Evolutionary conservation across 2,888 invertebrate species (phyloP), one percentile per base, ranked within the genome.

Genomic region (Pyrgus malvae): DNA sequence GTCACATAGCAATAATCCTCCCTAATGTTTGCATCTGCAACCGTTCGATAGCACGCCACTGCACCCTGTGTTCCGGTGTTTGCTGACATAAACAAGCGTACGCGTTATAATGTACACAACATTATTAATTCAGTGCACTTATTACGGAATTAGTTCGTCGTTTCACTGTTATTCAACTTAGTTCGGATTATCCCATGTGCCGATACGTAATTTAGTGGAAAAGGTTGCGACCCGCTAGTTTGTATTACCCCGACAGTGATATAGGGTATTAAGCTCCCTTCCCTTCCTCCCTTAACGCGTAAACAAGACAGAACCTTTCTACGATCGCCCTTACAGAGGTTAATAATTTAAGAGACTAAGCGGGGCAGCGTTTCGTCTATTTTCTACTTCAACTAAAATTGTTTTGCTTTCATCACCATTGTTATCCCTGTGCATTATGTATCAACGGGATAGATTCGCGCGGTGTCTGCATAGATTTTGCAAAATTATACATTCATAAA

Each of bases 161-260:
- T 72, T 72, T 67, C 71, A 73, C 71, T 77, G 79, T 84, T 81
- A 85, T 80, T 82, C 80, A 77, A 85, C 79, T 85, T 76, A 80
- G 78, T 74, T 76, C 63, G 78, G 85, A 84, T 87, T 84, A 89
- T 85, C 84, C 84, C 81, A 74, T 80, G 74, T 77, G 81, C 84
- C 85, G 81, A 89, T 90, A 88, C 81, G 84, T 83, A 90, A 90
- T 90, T 88, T 83, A 87, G 83, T 85, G 86, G 87, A 87, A 88
- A 89, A 89, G 88, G 88, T 87, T 85, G 80, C 77, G 84, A 84
- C 83, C 88, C 73, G 80, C 84, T 82, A 88, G 86, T 88, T 89
- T 85, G 86, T 84, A 83, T 85, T 83, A 80, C 81, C 78, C 83
- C 80, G 86, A 84, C 87, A 87, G 85, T 90, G 88, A 90, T 88